Evolutionary conservation across 2,797 vertebrate genomes (phyloP).

Genomic region (Capromys pilorides): DNA sequence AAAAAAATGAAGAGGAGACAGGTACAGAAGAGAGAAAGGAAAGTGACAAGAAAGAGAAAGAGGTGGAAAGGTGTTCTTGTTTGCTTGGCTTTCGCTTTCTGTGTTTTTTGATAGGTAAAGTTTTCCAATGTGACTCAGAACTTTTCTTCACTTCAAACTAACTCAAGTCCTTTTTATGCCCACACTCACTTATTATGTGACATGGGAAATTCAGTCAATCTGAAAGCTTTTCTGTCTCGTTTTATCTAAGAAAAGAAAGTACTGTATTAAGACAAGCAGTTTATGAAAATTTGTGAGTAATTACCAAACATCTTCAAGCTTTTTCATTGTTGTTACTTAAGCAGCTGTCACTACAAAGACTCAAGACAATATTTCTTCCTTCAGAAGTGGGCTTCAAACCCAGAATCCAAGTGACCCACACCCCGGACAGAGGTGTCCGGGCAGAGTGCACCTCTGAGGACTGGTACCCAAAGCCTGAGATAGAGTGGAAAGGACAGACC

Average conservation of each 20-base stretch:
- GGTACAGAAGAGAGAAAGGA: background rate
- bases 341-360: background rate
- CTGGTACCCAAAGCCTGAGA: conserved; percentile 60
- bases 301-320: background rate
- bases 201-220: background rate
- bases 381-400: conserved; percentile 58
- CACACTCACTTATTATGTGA: background rate
- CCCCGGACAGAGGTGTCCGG: background rate
- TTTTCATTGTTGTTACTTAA: background rate
- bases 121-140: background rate
- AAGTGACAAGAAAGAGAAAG: background rate
- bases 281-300: background rate
- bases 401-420: background rate
- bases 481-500: conserved; percentile 33
- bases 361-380: background rate
- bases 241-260: background rate
- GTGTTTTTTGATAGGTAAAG: no score
- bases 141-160: background rate
- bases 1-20: background rate
- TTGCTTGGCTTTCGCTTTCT: background rate
- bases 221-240: background rate
- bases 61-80: background rate
- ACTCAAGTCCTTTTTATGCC: background rate
- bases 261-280: background rate
- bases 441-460: conserved; percentile 34